These are phyloP conservation scores for Physocephala rufipes DNA, from an alignment of 2,888 invertebrate genomes.

Conservation along the genomic window DNA sequence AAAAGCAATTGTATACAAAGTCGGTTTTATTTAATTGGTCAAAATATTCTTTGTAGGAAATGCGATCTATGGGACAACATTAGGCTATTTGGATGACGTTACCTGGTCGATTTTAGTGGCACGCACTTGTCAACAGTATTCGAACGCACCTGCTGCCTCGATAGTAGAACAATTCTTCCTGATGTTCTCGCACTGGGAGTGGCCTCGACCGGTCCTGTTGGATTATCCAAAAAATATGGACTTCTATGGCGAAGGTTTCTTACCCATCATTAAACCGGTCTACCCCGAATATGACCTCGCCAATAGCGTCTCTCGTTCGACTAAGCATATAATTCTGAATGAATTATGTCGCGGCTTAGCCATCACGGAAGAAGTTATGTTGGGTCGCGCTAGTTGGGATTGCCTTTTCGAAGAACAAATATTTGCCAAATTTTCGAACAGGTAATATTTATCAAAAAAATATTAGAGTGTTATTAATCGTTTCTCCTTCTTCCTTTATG, in stretches of 20 bases:
- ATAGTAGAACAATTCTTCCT: slow-evolving; percentile 98
- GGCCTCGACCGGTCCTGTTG: slow-evolving; percentile 97
- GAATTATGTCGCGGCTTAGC: slow-evolving; percentile 83
- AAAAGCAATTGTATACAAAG: neutral
- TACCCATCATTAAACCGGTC: slow-evolving; percentile 99
- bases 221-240: slow-evolving; percentile 90
- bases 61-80: slow-evolving; percentile 97
- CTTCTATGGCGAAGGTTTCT: slow-evolving; percentile 70
- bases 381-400: slow-evolving; percentile 86
- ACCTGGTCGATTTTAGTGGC: slow-evolving; percentile 99
- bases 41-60: slow-evolving; percentile 71
- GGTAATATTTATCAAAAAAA: slow-evolving; percentile 60
- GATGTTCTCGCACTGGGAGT: slow-evolving; percentile 98
- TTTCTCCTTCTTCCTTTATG: neutral
- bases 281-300: slow-evolving; percentile 99
- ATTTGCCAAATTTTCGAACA: slow-evolving; percentile 81
- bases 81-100: slow-evolving; percentile 98
- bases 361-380: slow-evolving; percentile 87
- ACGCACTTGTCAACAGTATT: slow-evolving; percentile 96
- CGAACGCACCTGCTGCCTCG: slow-evolving; percentile 93
- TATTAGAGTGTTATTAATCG: neutral
- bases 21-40: neutral
- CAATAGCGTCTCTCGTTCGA: slow-evolving; percentile 95
- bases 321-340: slow-evolving; percentile 90
- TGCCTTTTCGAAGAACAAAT: slow-evolving; percentile 87